Base-by-base conservation (phyloP, 2,888 invertebrate genomes). In the Eristalis tenax region DNA sequence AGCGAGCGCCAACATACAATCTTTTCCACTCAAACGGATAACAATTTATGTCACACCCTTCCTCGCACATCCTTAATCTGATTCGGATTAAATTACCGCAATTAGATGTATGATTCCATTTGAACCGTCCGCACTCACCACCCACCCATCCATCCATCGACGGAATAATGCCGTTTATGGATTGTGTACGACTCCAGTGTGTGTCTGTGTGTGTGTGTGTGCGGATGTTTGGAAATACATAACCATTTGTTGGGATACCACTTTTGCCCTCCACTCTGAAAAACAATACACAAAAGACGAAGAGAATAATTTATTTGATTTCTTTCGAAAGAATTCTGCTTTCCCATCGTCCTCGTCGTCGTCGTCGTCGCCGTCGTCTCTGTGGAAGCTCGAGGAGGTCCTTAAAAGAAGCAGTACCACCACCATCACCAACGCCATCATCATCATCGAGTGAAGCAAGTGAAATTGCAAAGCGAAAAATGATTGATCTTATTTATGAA, bases 401-500 rank as follows among this genome's bases (percentile, higher is more conserved):
- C 50, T 50, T 50, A 18, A 10, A n/a, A 43, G 6, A n/a, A 43
- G 43, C n/a, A 18, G n/a, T 18, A 43, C 6, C 43, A 43, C 4
- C 15, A 43, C 13, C n/a, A 43, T 4, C 43, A n/a, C 13, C 43
- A 4, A 1, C 38, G 4, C 2, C 38, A 40, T 18, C 38, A 40
- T 40, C 8, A 8, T 1, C 40, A 23, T 23, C 43, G 13, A 11
- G 2, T 15, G 13, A 32, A 70, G 11, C 22, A 32, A 69, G 77
- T 73, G n/a, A 82, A 83, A 82, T 82, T 78, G 61, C 82, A 78
- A 82, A 83, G 70, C 66, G 78, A 75, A 75, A 15, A 75, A 83
- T 86, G 78, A 83, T 86, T 86, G 86, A 86, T 86, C 83, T 61
- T 86, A 86, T 83, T 83, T 83, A 86, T 75, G 83, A 83, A 78